A percentile compares a stretch with the other conserved stretches of the same genome.
These are phyloP conservation scores for Pseudomugil tenellus DNA, from an alignment of 2,797 vertebrate species.

Conservation along the genomic window DNA sequence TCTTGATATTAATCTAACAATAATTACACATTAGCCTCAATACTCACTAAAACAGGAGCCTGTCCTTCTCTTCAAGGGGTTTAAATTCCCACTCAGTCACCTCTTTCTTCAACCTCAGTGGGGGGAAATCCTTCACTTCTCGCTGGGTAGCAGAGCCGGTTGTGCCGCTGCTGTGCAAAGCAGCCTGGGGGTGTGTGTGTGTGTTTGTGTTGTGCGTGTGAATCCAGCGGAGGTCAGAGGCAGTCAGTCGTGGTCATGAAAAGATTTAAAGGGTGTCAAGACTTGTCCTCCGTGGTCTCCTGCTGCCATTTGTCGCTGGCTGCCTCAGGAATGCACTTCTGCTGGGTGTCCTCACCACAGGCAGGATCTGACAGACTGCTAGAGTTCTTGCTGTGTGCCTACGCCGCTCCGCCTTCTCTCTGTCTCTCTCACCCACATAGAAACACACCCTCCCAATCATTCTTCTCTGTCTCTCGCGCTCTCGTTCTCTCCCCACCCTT, in stretches of 20 bases:
- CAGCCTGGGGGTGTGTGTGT: conserved; percentile 24
- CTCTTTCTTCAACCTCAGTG: conserved; percentile 22
- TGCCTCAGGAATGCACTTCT: conserved; percentile 79
- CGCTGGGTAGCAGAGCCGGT: conserved; percentile 51
- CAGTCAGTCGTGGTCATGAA: conserved; percentile 43
- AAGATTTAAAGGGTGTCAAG: conserved; percentile 52
- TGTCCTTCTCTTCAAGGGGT: conserved; percentile 27
- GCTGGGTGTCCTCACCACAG: conserved; percentile 74
- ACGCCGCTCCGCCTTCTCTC: conserved; percentile 66
- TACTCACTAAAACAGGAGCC: conserved; percentile 70
- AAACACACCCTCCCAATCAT: conserved; percentile 74
- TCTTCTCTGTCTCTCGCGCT: conserved; percentile 48
- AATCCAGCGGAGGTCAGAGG: conserved; percentile 62
- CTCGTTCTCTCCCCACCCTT: conserved; percentile 57
- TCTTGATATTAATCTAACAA: conserved; percentile 32
- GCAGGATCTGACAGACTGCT: conserved; percentile 70
- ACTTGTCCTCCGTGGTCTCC: conserved; percentile 30
- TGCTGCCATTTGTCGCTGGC: conserved; percentile 41
- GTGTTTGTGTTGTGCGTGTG: conserved; percentile 10
- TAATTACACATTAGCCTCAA: conserved; percentile 34
- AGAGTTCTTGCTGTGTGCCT: conserved; percentile 51
- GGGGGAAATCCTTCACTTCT: conserved; percentile 61
- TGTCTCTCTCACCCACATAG: conserved; percentile 70
- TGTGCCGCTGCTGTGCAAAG: conserved; percentile 45
- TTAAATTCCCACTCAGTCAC: conserved; percentile 29